phyloP scores from a whole-genome alignment of 2,888 invertebrate genomes.

The Agonum fuliginosum region DNA sequence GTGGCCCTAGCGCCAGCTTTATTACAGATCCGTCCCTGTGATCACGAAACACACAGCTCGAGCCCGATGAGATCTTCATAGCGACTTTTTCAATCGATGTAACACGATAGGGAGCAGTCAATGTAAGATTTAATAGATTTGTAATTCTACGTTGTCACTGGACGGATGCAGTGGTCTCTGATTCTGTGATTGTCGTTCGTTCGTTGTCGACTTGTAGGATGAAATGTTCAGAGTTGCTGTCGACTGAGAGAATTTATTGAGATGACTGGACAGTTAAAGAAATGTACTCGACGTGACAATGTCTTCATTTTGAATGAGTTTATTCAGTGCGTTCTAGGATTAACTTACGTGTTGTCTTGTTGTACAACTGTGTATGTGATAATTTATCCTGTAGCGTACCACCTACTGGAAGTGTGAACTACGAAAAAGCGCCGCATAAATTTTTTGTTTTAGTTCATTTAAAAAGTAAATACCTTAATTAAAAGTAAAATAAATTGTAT shows the following conservation, averaged over 20 bases:
- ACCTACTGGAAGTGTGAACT: too few species aligned
- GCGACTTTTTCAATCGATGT: constrained; percentile 12
- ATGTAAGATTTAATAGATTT: constrained; percentile 55
- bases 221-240: constrained; percentile 35
- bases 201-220: constrained; percentile 10
- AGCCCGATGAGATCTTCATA: not conserved
- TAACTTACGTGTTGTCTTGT: constrained; percentile 25
- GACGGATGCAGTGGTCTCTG: not conserved
- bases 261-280: constrained; percentile 28
- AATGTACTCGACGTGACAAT: constrained; percentile 33
- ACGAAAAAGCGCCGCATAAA: too few species aligned
- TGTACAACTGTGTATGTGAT: not conserved
- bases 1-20: not conserved
- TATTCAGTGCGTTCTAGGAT: constrained; percentile 8
- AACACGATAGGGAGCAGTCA: constrained; percentile 53
- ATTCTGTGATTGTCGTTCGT: constrained; percentile 9
- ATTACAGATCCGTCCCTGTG: not conserved
- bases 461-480: too few species aligned
- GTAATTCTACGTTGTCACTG: constrained; percentile 22
- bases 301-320: constrained; percentile 35
- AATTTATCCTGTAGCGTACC: too few species aligned
- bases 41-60: not conserved
- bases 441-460: too few species aligned
- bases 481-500: too few species aligned
- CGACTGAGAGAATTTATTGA: constrained; percentile 11